These are phyloP conservation scores for Actias luna DNA, from an alignment of 2,888 invertebrate genomes.

Conservation along the genomic window DNA sequence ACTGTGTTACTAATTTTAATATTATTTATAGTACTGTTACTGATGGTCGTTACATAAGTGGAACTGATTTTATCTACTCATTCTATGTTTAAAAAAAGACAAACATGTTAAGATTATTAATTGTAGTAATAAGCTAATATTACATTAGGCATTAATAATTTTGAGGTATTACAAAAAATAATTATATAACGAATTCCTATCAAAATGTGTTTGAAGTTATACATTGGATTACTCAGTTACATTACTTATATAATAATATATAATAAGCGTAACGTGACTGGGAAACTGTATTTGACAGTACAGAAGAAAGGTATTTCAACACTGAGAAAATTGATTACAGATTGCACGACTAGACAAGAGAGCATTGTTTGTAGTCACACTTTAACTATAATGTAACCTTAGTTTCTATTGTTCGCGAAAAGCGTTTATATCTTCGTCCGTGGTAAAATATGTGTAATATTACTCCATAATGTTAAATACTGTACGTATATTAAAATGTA, in stretches of 20 bases:
- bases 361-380: constrained; percentile 20
- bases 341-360: constrained; percentile 23
- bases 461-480: not conserved
- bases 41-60: not conserved
- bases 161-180: no score
- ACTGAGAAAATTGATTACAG: constrained; percentile 29
- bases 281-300: constrained; percentile 24
- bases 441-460: not conserved
- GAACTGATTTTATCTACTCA: no score
- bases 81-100: no score
- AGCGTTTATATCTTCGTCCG: not conserved
- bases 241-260: constrained; percentile 30
- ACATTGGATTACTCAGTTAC: constrained; percentile 24
- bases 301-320: constrained; percentile 28
- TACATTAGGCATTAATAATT: no score
- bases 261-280: not conserved
- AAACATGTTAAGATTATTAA: no score
- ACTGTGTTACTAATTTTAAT: not conserved
- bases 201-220: constrained; percentile 21
- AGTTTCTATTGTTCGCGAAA: not conserved
- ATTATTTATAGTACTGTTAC: not conserved
- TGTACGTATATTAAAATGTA: not conserved
- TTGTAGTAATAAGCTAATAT: no score
- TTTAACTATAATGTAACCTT: constrained; percentile 1
- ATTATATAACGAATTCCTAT: no score